These are phyloP conservation scores for Zaprionus camerounensis DNA, from an alignment of 1,140 invertebrate species.

Conservation along the genomic window DNA sequence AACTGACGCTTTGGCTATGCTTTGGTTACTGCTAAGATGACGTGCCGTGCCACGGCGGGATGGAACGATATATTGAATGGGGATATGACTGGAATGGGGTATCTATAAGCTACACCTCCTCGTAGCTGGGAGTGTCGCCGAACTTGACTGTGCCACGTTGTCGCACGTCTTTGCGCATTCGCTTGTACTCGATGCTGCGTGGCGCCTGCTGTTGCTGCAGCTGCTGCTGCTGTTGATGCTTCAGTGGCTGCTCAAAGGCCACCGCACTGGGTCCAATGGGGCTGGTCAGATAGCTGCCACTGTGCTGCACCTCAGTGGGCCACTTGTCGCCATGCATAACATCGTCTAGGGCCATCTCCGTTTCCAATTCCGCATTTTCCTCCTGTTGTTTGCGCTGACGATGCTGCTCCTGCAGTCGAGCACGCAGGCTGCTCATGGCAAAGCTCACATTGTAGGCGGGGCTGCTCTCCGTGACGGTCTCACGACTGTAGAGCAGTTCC, in stretches of 20 bases:
- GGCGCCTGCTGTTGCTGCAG: constrained; percentile 33
- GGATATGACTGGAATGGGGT: background rate
- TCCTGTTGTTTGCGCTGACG: constrained; percentile 61
- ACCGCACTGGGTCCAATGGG: constrained; percentile 74
- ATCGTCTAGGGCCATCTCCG: constrained; percentile 55
- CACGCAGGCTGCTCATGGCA: constrained; percentile 64
- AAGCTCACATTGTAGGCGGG: constrained; percentile 42
- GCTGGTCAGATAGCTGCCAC: constrained; percentile 64
- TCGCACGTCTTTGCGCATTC: constrained; percentile 53
- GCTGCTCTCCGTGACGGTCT: constrained; percentile 23
- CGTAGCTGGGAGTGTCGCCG: constrained; percentile 61
- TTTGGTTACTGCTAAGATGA: constrained; percentile 59
- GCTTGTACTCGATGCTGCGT: constrained; percentile 54
- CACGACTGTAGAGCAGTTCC: constrained; percentile 31
- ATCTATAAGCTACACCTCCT: constrained; percentile 48
- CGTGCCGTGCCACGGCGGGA: background rate
- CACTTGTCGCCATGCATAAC: constrained; percentile 71
- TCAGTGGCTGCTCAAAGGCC: constrained; percentile 65
- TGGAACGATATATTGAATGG: background rate
- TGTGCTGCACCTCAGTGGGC: constrained; percentile 64
- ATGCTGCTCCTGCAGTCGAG: constrained; percentile 69
- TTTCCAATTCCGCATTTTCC: constrained; percentile 54
- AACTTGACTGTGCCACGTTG: constrained; percentile 70
- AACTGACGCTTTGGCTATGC: constrained; percentile 60
- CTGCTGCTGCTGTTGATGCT: constrained; percentile 25